phyloP scores from a whole-genome alignment of 92 coral and sea anemone genomes.

The Siderastrea radians region DNA sequence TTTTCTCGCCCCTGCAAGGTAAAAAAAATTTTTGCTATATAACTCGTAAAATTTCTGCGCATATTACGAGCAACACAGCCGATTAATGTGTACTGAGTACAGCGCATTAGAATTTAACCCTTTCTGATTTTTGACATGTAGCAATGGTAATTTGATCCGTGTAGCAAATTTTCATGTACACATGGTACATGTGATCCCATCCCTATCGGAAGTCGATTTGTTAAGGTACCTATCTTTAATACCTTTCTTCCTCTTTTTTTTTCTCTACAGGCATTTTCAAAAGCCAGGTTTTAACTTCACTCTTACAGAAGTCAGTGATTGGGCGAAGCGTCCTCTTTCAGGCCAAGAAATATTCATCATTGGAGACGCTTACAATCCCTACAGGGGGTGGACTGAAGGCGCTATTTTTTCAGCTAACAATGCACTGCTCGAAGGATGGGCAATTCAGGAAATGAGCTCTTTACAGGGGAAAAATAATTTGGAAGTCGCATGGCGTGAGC shows the following conservation, averaged over 20 bases:
- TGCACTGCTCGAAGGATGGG: conserved; percentile 88
- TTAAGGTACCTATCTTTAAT: too few species aligned
- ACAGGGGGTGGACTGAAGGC: conserved; percentile 90
- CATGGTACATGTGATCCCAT: too few species aligned
- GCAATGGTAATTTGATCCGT: too few species aligned
- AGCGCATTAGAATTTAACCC: too few species aligned
- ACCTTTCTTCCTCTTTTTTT: background rate
- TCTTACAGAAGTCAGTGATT: conserved; percentile 70
- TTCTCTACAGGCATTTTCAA: conserved; percentile 77
- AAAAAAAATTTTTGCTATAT: too few species aligned
- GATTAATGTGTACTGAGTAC: too few species aligned
- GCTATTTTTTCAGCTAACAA: conserved; percentile 76
- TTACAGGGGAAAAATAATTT: background rate
- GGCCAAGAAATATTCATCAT: conserved; percentile 71
- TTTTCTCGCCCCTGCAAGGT: too few species aligned
- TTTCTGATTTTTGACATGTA: too few species aligned
- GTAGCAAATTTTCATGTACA: too few species aligned
- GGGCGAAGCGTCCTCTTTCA: conserved; percentile 85
- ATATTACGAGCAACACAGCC: too few species aligned
- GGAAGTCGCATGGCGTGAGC: background rate
- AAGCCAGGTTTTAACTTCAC: conserved; percentile 78
- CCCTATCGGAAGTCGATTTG: too few species aligned
- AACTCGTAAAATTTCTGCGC: too few species aligned
- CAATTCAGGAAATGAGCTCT: conserved; percentile 15
- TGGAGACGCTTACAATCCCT: conserved; percentile 78